These are phyloP conservation scores for Amphipyra tragopoginis DNA, from an alignment of 2,888 invertebrate species.

Conservation along the genomic window DNA sequence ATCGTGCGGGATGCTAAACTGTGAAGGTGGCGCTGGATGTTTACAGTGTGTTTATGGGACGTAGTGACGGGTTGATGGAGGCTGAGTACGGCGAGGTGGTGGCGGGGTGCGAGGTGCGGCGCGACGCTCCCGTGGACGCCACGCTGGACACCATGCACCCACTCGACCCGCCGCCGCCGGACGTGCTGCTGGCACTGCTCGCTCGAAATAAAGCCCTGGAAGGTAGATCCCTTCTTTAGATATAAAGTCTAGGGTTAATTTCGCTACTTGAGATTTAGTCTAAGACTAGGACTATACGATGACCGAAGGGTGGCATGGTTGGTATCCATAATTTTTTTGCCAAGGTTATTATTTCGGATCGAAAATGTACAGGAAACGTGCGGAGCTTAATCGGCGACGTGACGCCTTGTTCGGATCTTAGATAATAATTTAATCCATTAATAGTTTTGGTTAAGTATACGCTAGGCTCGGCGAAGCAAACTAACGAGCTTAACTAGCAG, in stretches of 20 bases:
- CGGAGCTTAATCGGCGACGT: no score
- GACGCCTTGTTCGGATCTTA: no score
- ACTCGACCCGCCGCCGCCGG: conserved; percentile 92
- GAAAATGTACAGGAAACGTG: no score
- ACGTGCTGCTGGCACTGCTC: conserved; percentile 95
- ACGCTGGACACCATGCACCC: conserved; percentile 80
- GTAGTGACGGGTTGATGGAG: conserved; percentile 75
- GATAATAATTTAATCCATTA: no score
- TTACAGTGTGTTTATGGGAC: conserved; percentile 72
- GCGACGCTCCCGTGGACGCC: conserved; percentile 74
- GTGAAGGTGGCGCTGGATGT: conserved; percentile 65
- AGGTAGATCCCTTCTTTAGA: conserved; percentile 91
- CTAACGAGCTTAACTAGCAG: no score
- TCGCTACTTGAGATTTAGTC: neutral
- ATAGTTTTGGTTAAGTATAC: no score
- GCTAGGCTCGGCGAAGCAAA: no score
- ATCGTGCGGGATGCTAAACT: conserved; percentile 71
- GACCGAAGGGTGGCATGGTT: no score
- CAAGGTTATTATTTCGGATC: no score
- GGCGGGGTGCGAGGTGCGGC: conserved; percentile 72
- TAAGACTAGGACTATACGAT: no score
- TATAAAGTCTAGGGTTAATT: neutral
- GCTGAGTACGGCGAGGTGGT: conserved; percentile 74
- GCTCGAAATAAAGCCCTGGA: conserved; percentile 96
- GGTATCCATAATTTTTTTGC: no score